Evolutionary conservation across 2,797 vertebrate species (phyloP).

Genomic region (Pseudochaenichthys georgianus): DNA sequence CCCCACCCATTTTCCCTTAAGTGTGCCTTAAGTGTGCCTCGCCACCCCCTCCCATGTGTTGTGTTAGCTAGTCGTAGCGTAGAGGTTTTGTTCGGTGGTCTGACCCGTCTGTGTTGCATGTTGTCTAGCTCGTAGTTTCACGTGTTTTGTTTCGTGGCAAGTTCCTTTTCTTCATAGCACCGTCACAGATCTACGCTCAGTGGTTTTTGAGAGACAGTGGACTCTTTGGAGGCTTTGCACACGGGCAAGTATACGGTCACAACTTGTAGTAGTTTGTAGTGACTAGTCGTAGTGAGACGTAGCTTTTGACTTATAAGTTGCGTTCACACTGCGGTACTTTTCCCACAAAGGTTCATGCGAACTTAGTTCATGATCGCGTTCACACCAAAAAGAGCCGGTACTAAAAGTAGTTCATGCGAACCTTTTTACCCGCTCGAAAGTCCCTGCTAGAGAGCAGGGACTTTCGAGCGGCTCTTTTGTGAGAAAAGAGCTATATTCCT

Average conservation of each 20-base stretch:
- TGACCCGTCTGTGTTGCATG: conserved; percentile 8
- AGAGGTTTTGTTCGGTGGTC: conserved; percentile 23
- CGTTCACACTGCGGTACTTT: no score
- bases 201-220: conserved; percentile 69
- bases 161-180: conserved; percentile 57
- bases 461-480: no score
- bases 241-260: conserved; percentile 79
- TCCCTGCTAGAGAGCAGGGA: no score
- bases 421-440: no score
- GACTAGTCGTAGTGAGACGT: conserved; percentile 52
- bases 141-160: conserved; percentile 49
- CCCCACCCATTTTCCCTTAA: neutral
- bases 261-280: conserved; percentile 67
- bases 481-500: no score
- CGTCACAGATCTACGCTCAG: conserved; percentile 72
- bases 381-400: no score
- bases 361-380: no score
- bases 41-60: conserved; percentile 20
- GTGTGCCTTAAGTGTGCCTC: neutral
- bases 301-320: conserved; percentile 20
- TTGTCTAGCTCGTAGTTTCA: conserved; percentile 16
- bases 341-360: no score
- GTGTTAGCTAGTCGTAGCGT: conserved; percentile 59
- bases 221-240: conserved; percentile 74
- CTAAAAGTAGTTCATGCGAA: no score